Evolutionary conservation across 2,888 invertebrate species (phyloP), one percentile per base, ranked within the genome.

Genomic region (Phengaris arion): DNA sequence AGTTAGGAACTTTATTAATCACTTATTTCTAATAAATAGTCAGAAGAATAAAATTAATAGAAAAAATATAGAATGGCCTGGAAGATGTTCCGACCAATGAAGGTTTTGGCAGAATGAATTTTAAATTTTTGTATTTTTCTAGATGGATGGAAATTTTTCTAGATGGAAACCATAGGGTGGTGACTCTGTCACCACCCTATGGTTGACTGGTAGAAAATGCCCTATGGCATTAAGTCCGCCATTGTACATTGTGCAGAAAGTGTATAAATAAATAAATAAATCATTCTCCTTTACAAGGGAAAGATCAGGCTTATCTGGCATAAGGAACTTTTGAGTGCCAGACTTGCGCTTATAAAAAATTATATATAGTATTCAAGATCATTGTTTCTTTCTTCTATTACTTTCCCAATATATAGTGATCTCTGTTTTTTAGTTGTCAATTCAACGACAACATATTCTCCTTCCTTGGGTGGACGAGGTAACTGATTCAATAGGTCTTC

Each of bases 311-410:
- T 59, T 15, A 22, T 15, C 59, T 15, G 59, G 59, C 59, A 59
- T 59, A 12, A 15, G 10, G 12, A 59, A 59, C 15, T 15, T 59
- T 9, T 59, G 5, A 59, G 59, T 59, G 12, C 54, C 54, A 13
- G 54, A 5, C 22, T 59, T 59, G 10, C 22, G 59, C 15, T 9
- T n/a, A n/a, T 59, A 7, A 59, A 59, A 12, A 59, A 59, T 59
- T 22, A 59, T 59, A 59, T 10, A 9, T 59, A 59, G 59, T 59
- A 59, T 15, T 59, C 59, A 22, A 59, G 22, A 4, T 59, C 15
- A 59, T 12, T 15, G 12, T 59, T 59, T 59, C 59, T 59, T 59
- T 59, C 59, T 12, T 59, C 59, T 59, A 59, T 15, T 59, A 59
- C 12, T 9, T 59, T 59, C 12, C 59, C 59, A 59, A 59, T 59